Conservation (phyloP, 2,888 invertebrate species). For the Teleiodes luculella region DNA sequence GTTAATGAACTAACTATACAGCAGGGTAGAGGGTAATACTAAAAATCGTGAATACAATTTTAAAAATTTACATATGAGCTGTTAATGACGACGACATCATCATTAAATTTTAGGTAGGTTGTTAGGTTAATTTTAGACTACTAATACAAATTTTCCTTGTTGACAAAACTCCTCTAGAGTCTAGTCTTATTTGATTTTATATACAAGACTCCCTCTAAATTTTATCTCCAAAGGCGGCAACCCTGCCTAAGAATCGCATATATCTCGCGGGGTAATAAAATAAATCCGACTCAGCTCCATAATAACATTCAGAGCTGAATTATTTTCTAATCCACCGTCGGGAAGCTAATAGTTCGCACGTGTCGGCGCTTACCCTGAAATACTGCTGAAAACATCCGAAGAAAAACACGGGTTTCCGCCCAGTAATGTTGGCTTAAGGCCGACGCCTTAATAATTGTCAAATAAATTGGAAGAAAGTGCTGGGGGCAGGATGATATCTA, state of each 20-base stretch:
- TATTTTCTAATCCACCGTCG: constrained; percentile 75
- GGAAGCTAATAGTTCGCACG: constrained; percentile 77
- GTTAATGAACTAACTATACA: no score
- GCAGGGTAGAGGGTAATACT: no score
- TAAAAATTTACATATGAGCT: no score
- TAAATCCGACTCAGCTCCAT: constrained; percentile 72
- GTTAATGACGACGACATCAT: no score
- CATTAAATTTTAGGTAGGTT: no score
- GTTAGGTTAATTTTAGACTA: no score
- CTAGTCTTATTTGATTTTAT: no score
- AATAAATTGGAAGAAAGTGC: constrained; percentile 69
- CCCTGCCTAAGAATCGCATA: constrained; percentile 53
- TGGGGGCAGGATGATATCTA: constrained; percentile 29
- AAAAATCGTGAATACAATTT: no score
- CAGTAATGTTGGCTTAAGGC: constrained; percentile 69
- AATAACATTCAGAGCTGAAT: constrained; percentile 76
- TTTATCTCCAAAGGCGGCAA: not conserved
- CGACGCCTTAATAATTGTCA: constrained; percentile 77
- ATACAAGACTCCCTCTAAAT: not conserved
- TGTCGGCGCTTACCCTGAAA: constrained; percentile 67
- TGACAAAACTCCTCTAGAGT: no score
- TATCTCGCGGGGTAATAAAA: constrained; percentile 71
- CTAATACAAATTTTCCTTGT: no score
- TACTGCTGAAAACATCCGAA: constrained; percentile 70
- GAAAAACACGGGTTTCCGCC: constrained; percentile 74